Base-by-base conservation (phyloP, 1,140 invertebrate genomes). In the Heliconius himera region DNA sequence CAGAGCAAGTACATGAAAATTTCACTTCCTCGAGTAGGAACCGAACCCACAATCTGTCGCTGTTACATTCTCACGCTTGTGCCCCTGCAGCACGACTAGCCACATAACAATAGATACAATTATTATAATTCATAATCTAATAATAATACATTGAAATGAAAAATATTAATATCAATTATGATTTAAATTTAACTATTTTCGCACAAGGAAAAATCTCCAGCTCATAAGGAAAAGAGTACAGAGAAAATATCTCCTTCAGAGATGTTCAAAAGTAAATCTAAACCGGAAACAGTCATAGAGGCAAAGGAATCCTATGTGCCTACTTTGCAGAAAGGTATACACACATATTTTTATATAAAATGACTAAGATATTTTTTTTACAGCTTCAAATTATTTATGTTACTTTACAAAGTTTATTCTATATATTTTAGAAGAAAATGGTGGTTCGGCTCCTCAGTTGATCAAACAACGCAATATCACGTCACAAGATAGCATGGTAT, bases 401-500 rank as follows among this genome's bases (percentile, higher is more conserved):
- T 6, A 20, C 1, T 8, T 51, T 6, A 51, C 16, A 51, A 51
- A 20, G 2, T 20, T 51, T 51, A 51, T 20, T 51, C 6, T 20
- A 8, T 51, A 20, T 18, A 20, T 51, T 51, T 6, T 80, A 91
- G 90, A 90, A 46, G 90, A 91, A 33, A 89, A 87, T n/a, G 82
- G 83, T 26, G 82, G 72, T 16, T 71, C 82, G 0, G 81, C 81
- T 1, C 91, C 85, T 1, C 84, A 76, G 0, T 74, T 94, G 16
- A 80, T 92, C 20, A 94, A 94, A 76, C 93, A 94, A 41, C 92
- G 93, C 2, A 79, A 90, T 54, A 89, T 94, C 1, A 85, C 84
- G 13, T 93, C 91, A 33, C 93, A 94, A 74, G 93, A 94, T 51
- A 90, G 91, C 70, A 84, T 89, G 85, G 91, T 91, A 29, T 83